Conservation (phyloP, 2,797 vertebrate genomes). For the Enteromius radiatus region DNA sequence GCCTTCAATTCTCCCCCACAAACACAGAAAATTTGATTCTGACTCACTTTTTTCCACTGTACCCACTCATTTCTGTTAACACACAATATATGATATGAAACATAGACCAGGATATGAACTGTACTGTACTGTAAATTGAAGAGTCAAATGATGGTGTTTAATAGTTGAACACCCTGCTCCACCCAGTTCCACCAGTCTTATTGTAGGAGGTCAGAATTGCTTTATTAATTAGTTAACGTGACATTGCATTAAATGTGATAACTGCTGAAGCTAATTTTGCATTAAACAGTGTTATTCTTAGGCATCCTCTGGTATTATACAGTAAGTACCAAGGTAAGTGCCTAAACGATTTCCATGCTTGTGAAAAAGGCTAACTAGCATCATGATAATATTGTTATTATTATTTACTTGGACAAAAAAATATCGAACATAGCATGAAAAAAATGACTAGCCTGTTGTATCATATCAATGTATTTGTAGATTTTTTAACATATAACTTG, state of each 20-base stretch:
- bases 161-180: background rate
- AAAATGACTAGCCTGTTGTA: background rate
- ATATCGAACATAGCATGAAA: background rate
- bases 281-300: background rate
- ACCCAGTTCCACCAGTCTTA: constrained; percentile 2
- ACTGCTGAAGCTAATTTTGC: background rate
- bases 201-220: background rate
- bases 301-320: background rate
- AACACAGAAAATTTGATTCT: constrained; percentile 37
- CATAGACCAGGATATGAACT: constrained; percentile 15
- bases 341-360: background rate
- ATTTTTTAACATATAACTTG: background rate
- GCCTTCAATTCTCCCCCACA: constrained; percentile 16
- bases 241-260: background rate
- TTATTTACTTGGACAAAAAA: background rate
- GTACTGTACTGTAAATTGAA: constrained; percentile 34
- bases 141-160: background rate
- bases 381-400: background rate
- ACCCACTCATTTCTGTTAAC: constrained; percentile 40
- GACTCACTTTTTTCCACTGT: constrained; percentile 48
- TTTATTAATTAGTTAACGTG: background rate
- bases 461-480: background rate
- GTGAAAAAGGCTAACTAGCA: background rate
- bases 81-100: constrained; percentile 20
- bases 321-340: constrained; percentile 7